Conservation (phyloP, 2,113 vertebrate species). For the Semnornis frantzii region DNA sequence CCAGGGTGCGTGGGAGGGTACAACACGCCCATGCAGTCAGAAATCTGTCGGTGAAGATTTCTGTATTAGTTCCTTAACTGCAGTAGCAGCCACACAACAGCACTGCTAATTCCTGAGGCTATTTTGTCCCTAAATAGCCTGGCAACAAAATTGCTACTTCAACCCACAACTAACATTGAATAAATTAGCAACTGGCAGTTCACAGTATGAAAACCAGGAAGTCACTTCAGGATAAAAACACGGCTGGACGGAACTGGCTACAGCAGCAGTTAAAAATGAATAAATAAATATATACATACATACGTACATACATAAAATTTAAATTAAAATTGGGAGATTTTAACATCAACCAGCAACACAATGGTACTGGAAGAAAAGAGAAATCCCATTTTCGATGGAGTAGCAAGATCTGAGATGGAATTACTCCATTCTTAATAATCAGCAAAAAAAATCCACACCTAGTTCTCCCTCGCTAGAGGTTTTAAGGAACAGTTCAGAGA, state of each 20-base stretch:
- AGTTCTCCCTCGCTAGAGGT: background rate
- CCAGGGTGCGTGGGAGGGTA: background rate
- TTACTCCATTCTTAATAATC: background rate
- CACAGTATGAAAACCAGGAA: background rate
- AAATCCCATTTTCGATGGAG: background rate
- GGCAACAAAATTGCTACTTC: background rate
- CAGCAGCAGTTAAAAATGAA: background rate
- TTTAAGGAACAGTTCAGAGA: background rate
- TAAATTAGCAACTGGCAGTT: background rate
- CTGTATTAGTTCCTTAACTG: background rate
- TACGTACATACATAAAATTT: background rate
- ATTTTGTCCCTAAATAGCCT: background rate
- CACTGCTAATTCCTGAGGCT: background rate
- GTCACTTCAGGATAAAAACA: background rate
- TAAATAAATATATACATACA: background rate
- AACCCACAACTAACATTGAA: background rate
- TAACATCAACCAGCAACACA: background rate
- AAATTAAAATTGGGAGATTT: background rate
- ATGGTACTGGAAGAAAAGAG: background rate
- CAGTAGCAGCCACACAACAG: background rate
- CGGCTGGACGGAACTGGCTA: background rate
- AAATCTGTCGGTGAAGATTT: background rate
- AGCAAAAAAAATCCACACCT: background rate
- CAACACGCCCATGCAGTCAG: rapidly evolving
- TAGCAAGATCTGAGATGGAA: background rate